Percentiles rank a stretch among this genome's conserved stretches.
Conservation (phyloP, 2,113 vertebrate species). For the Labrus mixtus region DNA sequence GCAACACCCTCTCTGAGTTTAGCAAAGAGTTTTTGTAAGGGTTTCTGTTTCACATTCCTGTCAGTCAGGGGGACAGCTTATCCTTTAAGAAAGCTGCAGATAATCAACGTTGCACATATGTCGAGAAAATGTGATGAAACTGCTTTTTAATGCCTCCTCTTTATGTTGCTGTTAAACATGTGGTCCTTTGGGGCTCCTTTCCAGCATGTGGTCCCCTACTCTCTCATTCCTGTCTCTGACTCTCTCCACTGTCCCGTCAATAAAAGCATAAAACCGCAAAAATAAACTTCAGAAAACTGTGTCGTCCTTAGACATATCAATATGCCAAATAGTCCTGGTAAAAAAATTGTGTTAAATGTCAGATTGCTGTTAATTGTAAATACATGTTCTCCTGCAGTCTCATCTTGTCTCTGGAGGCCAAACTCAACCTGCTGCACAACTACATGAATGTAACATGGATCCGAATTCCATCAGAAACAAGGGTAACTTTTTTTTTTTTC, state of each 20-base stretch:
- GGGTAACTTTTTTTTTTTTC: conserved; percentile 81
- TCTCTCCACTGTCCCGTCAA: too few relatives aligned
- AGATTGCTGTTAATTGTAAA: conserved; percentile 26
- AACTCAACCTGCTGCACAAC: conserved; percentile 97
- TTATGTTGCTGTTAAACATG: conserved; percentile 1
- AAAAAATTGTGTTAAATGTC: neutral
- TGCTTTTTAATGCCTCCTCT: neutral
- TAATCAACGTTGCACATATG: conserved; percentile 28
- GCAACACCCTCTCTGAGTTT: conserved; percentile 52
- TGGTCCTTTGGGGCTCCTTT: too few relatives aligned
- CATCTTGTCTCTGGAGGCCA: conserved; percentile 98
- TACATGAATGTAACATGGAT: conserved; percentile 99
- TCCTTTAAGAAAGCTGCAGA: conserved; percentile 40
- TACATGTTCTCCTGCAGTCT: conserved; percentile 84
- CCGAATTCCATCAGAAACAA: conserved; percentile 97
- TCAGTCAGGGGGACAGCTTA: conserved; percentile 47
- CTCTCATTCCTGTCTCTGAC: too few relatives aligned
- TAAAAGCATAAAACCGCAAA: too few relatives aligned
- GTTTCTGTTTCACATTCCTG: conserved; percentile 70
- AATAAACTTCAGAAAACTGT: neutral
- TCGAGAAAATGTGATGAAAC: conserved; percentile 5
- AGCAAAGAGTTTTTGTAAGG: conserved; percentile 60
- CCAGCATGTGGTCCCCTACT: too few relatives aligned
- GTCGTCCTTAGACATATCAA: neutral
- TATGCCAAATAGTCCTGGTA: neutral